phyloP scores from a whole-genome alignment of 1,140 invertebrate genomes.

The Dendrolimus punctatus region DNA sequence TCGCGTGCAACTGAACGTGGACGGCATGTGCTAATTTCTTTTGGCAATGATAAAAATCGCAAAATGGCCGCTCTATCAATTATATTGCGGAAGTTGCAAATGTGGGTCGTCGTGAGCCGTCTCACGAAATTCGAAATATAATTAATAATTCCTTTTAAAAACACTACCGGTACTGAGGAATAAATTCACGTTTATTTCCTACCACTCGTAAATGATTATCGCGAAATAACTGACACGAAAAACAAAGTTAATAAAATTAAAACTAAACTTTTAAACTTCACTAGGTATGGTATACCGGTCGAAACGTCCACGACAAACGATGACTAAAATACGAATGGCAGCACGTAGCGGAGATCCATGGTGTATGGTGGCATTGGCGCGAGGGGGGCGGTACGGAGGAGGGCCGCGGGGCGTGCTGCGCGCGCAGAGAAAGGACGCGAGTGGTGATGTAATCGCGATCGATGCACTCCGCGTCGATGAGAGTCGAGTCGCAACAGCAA shows the following conservation, averaged over 20 bases:
- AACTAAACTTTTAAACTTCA: conserved; percentile 43
- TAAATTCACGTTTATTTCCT: neutral
- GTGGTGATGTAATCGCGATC: conserved; percentile 67
- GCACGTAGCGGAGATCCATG: conserved; percentile 37
- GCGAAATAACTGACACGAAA: conserved; percentile 11
- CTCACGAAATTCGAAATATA: conserved; percentile 25
- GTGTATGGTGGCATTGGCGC: conserved; percentile 33
- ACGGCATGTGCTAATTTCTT: conserved; percentile 18
- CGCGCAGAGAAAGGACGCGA: conserved; percentile 67
- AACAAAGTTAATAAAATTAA: conserved; percentile 30
- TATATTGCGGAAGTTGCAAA: conserved; percentile 50
- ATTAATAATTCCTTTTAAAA: conserved; percentile 15
- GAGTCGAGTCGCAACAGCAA: conserved; percentile 29
- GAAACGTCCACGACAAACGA: conserved; percentile 35
- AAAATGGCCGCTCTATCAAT: conserved; percentile 22
- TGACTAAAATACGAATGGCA: conserved; percentile 53
- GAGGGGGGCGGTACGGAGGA: conserved; percentile 27
- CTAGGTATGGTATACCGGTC: conserved; percentile 14
- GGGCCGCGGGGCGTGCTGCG: conserved; percentile 40
- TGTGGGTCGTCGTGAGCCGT: conserved; percentile 41
- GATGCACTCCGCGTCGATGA: conserved; percentile 49
- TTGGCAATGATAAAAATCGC: conserved; percentile 21
- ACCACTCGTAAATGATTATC: conserved; percentile 6
- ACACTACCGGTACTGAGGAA: no score
- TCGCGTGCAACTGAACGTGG: conserved; percentile 15